Evolutionary conservation across 2,888 invertebrate species (phyloP).

Genomic region (Taphrorychus bicolor): DNA sequence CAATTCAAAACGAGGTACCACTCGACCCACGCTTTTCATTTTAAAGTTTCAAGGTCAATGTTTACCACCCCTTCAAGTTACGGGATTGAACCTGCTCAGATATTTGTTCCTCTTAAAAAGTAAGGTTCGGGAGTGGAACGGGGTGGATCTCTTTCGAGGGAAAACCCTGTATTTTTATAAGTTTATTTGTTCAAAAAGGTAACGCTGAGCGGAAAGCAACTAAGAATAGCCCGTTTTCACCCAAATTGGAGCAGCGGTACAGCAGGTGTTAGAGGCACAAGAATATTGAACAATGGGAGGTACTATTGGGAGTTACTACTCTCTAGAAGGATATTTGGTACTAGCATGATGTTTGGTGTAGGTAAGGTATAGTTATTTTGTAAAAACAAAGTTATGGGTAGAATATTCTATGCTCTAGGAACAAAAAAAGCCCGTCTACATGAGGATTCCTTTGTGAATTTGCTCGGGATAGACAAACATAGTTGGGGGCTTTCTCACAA

Average conservation of each 20-base stretch:
- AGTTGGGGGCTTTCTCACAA: conserved; percentile 80
- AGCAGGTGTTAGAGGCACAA: conserved; percentile 72
- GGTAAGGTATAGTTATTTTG: conserved; percentile 58
- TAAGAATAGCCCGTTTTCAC: conserved; percentile 72
- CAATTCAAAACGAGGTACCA: too few species aligned
- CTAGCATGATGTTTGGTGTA: conserved; percentile 79
- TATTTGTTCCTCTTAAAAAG: not conserved
- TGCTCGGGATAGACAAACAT: conserved; percentile 73
- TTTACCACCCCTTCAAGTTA: not conserved
- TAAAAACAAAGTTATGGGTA: not conserved
- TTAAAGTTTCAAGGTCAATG: too few species aligned
- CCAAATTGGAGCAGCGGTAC: conserved; percentile 80
- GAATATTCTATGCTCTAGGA: conserved; percentile 38
- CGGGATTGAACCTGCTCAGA: not conserved
- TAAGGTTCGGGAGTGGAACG: too few species aligned
- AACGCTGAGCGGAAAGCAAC: conserved; percentile 62
- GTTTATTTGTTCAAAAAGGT: too few species aligned
- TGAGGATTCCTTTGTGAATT: conserved; percentile 72
- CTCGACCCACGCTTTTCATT: too few species aligned
- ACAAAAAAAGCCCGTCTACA: conserved; percentile 62
- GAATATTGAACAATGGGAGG: conserved; percentile 68
- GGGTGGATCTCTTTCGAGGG: too few species aligned
- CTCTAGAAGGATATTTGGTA: conserved; percentile 73
- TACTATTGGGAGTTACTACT: conserved; percentile 71
- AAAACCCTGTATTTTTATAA: too few species aligned